Evolutionary conservation across 2,113 vertebrate species (phyloP).

Genomic region (Psittacula cyanocephala): DNA sequence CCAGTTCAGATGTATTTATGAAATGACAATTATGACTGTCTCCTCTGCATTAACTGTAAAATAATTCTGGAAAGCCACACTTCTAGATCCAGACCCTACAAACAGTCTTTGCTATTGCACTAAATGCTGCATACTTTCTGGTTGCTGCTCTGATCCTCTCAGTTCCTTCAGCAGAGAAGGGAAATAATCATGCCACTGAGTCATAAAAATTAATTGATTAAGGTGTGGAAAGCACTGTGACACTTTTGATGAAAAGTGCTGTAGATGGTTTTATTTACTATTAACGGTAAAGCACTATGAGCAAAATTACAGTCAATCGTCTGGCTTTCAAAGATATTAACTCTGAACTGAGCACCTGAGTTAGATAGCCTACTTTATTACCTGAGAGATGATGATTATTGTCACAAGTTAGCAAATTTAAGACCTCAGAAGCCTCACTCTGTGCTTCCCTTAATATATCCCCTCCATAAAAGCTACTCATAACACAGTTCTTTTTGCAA

Average conservation of each 20-base stretch:
- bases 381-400: constrained; percentile 6
- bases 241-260: constrained; percentile 28
- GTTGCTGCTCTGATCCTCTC: background rate
- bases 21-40: background rate
- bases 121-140: background rate
- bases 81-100: background rate
- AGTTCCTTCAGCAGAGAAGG: background rate
- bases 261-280: constrained; percentile 32
- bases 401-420: constrained; percentile 40
- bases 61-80: background rate
- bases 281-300: constrained; percentile 5
- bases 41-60: background rate
- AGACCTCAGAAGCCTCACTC: constrained; percentile 12
- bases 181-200: background rate
- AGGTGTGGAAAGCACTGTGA: constrained; percentile 16
- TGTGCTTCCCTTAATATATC: background rate
- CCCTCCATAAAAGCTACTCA: constrained; percentile 29
- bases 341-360: constrained; percentile 19
- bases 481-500: constrained; percentile 10
- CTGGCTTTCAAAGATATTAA: constrained; percentile 43
- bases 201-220: constrained; percentile 31
- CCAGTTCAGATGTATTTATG: background rate
- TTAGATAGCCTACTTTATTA: constrained; percentile 17
- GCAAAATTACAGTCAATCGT: constrained; percentile 20
- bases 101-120: background rate